Base-by-base conservation (phyloP, 2,888 invertebrate species). In the Phaonia tiefii region DNA sequence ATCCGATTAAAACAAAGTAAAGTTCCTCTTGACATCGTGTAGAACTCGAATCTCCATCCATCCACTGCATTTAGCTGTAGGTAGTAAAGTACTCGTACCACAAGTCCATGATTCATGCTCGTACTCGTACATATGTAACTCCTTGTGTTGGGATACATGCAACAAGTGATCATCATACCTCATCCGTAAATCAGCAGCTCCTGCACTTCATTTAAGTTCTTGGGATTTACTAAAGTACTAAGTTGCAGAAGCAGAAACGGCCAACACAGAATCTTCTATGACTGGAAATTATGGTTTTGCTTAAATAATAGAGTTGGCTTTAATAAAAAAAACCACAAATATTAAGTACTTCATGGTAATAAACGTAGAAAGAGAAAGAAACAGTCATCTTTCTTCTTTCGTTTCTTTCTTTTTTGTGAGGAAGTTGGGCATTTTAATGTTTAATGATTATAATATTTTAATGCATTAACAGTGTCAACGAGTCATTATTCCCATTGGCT, bases 1-100 rank as follows among this genome's bases (percentile, higher is more conserved):
- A 77, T 80, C 66, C 65, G 37, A 74, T 80, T 77, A 72, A 72
- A 46, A 25, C 70, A 22, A 31, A 11, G 26, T 20, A 10, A 10
- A 67, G 20, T 74, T 75, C 63, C 31, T 69, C 65, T 73, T 66
- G 77, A 77, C 77, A 77, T 74, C 65, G 37, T 26, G n/a, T 39
- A 37, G 3, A 51, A 37, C 39, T 7, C 37, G 51, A 20, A 37
- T 11, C 31, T 51, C n/a, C n/a, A n/a, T n/a, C n/a, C n/a, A n/a
- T n/a, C n/a, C n/a, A n/a, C n/a, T n/a, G n/a, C n/a, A n/a, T n/a
- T n/a, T n/a, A n/a, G n/a, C n/a, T n/a, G n/a, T n/a, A n/a, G n/a
- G n/a, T n/a, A n/a, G n/a, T n/a, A n/a, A 22, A 51, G 51, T 51
- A 11, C 20, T 8, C 51, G 8, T 20, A 20, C 51, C 17, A 17